Evolutionary conservation across 1,140 invertebrate genomes (phyloP).

Genomic region (Trinorchestia longiramus): DNA sequence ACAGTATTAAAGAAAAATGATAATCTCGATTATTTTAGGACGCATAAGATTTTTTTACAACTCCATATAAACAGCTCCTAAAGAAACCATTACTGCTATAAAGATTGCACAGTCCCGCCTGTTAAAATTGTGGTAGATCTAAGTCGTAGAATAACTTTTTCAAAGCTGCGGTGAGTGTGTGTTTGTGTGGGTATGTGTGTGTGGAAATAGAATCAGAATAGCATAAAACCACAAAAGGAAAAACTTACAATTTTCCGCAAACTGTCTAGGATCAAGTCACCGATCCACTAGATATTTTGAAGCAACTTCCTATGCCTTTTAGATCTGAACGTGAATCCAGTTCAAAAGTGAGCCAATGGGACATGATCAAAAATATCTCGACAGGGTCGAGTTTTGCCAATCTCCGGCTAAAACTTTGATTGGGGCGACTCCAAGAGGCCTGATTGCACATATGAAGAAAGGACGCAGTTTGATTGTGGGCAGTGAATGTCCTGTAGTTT

Average conservation of each 20-base stretch:
- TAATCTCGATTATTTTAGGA: too few relatives aligned
- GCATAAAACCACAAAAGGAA: neutral
- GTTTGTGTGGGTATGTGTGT: too few relatives aligned
- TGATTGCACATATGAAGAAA: slow-evolving; percentile 17
- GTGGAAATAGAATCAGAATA: neutral
- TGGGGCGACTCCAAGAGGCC: neutral
- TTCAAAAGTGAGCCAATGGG: slow-evolving; percentile 34
- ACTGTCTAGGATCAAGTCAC: neutral
- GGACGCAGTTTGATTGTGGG: neutral
- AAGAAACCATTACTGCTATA: too few relatives aligned
- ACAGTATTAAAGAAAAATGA: too few relatives aligned
- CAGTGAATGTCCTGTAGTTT: neutral
- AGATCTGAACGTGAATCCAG: neutral
- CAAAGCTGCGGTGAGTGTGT: too few relatives aligned
- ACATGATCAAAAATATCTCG: slow-evolving; percentile 44
- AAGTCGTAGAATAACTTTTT: too few relatives aligned
- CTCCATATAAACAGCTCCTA: too few relatives aligned
- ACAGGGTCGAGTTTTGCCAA: slow-evolving; percentile 34
- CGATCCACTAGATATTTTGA: slow-evolving; percentile 37
- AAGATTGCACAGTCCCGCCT: too few relatives aligned
- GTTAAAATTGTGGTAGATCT: too few relatives aligned
- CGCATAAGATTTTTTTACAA: too few relatives aligned
- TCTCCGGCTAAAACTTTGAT: slow-evolving; percentile 51
- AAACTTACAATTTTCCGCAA: neutral
- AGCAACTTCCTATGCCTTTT: slow-evolving; percentile 35